Evolutionary conservation across 1,140 invertebrate species (phyloP).

Genomic region (Bilobella aurantiaca): DNA sequence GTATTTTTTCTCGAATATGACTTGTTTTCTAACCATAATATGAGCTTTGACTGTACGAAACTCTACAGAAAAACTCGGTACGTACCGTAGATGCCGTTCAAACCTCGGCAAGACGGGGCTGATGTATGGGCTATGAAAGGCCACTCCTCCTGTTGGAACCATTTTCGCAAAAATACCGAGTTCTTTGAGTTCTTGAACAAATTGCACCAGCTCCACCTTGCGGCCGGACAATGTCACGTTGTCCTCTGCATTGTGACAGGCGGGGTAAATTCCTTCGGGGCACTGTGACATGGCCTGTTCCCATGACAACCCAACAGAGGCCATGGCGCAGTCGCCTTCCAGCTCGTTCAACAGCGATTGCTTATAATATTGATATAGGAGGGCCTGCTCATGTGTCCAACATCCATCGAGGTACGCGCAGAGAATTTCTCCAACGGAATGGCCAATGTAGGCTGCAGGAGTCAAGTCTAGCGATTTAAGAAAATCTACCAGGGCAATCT

Average conservation of each 20-base stretch:
- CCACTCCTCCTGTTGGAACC: conserved; percentile 77
- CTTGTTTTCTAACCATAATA: too few relatives aligned
- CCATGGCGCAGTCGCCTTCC: conserved; percentile 60
- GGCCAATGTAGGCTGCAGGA: conserved; percentile 88
- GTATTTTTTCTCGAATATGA: too few relatives aligned
- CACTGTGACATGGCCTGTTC: conserved; percentile 64
- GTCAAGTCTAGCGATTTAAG: conserved; percentile 58
- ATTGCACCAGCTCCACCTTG: conserved; percentile 53
- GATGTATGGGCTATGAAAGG: conserved; percentile 95
- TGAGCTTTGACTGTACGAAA: too few relatives aligned
- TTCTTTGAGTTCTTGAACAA: conserved; percentile 61
- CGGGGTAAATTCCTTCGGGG: conserved; percentile 65
- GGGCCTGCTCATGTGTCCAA: conserved; percentile 81
- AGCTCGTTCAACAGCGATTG: not conserved
- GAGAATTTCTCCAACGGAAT: conserved; percentile 87
- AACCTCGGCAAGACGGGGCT: too few relatives aligned
- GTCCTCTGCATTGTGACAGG: conserved; percentile 86
- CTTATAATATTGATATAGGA: conserved; percentile 70
- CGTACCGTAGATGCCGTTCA: too few relatives aligned
- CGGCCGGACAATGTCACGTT: conserved; percentile 89
- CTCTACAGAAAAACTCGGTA: too few relatives aligned
- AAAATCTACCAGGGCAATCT: conserved; percentile 6
- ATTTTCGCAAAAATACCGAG: conserved; percentile 77
- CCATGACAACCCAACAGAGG: conserved; percentile 75
- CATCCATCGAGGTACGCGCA: conserved; percentile 95